Conservation (phyloP, 2,113 vertebrate species). For the Vidua chalybeata region DNA sequence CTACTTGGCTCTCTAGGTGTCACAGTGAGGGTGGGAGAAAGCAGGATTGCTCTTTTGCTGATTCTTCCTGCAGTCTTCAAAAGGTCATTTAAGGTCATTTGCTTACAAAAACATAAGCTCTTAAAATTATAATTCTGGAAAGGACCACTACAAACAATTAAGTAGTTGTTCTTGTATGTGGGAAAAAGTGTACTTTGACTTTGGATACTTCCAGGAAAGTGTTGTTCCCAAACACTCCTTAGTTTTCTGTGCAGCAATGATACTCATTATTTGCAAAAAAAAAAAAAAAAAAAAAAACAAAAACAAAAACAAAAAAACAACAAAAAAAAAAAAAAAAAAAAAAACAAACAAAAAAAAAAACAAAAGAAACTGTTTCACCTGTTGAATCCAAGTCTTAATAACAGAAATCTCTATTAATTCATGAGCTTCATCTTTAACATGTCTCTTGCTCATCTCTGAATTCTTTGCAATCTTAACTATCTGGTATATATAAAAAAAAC, state of each 20-base stretch:
- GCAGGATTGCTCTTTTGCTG: background rate
- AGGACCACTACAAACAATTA: background rate
- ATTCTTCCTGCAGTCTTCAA: background rate
- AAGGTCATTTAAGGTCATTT: background rate
- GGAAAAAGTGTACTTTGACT: background rate
- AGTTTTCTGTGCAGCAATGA: background rate
- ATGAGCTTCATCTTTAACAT: background rate
- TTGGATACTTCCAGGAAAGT: background rate
- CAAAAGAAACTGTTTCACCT: background rate
- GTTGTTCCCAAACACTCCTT: background rate
- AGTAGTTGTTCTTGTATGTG: background rate
- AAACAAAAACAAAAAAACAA: background rate
- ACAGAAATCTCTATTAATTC: background rate
- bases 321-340: background rate
- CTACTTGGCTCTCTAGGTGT: background rate
- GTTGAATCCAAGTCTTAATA: background rate
- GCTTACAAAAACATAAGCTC: background rate
- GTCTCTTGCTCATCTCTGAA: background rate
- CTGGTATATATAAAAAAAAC: background rate
- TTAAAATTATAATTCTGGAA: background rate
- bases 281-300: background rate
- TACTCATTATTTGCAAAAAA: background rate
- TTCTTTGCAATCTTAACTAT: background rate
- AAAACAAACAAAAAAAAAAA: no score
- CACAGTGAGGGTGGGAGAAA: background rate